These are phyloP conservation scores for Sarcophaga rosellei DNA, from an alignment of 2,888 invertebrate species.

Conservation along the genomic window DNA sequence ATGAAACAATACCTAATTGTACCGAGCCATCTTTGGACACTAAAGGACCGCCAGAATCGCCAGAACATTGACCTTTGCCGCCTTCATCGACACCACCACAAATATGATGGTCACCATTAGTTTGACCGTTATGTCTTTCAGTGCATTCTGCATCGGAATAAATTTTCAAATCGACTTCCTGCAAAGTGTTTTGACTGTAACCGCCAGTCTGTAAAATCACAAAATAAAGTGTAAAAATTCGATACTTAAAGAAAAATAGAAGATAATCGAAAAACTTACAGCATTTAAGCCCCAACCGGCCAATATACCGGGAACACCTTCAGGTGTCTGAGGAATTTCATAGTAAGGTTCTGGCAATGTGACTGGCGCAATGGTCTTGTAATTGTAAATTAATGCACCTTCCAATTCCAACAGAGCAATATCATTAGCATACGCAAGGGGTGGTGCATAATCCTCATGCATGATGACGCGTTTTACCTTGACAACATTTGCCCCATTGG, in stretches of 20 bases:
- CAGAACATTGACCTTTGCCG: slow-evolving; percentile 78
- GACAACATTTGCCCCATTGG: slow-evolving; percentile 73
- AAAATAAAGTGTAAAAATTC: not conserved
- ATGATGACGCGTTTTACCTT: slow-evolving; percentile 74
- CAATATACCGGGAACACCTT: slow-evolving; percentile 72
- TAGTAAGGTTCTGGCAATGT: slow-evolving; percentile 72
- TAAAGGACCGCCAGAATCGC: slow-evolving; percentile 79
- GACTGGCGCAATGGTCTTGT: slow-evolving; percentile 73
- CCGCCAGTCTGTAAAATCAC: slow-evolving; percentile 76
- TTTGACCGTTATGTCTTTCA: slow-evolving; percentile 72
- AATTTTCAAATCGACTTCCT: slow-evolving; percentile 78
- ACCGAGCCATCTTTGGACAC: slow-evolving; percentile 66
- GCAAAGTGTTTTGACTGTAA: slow-evolving; percentile 74
- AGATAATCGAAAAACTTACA: slow-evolving; percentile 69
- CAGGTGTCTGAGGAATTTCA: slow-evolving; percentile 72
- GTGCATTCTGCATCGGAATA: slow-evolving; percentile 79
- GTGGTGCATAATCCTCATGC: slow-evolving; percentile 76
- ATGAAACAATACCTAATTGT: slow-evolving; percentile 81
- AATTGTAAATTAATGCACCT: slow-evolving; percentile 73
- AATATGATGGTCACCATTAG: slow-evolving; percentile 76
- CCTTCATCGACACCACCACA: slow-evolving; percentile 79
- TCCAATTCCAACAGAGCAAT: slow-evolving; percentile 79
- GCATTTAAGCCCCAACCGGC: slow-evolving; percentile 78
- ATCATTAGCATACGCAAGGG: slow-evolving; percentile 78
- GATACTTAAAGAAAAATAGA: not conserved